A percentile compares a stretch with the other conserved stretches of the same genome.
phyloP scores from a whole-genome alignment of 2,888 invertebrate species.

The Creontiades dilutus region DNA sequence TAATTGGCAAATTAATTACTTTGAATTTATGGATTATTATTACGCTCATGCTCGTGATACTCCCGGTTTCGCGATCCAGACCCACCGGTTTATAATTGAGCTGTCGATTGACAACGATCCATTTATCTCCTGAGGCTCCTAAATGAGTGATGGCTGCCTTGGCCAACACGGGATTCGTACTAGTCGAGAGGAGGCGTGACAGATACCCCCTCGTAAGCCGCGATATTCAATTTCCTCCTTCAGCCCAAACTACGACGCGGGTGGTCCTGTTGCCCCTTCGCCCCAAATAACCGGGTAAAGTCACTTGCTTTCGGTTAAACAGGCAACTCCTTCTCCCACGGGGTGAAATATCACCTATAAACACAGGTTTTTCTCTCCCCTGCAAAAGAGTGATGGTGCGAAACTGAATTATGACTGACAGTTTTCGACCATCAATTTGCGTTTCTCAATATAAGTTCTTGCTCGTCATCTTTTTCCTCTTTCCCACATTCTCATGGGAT shows the following conservation, averaged over 20 bases:
- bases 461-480: no score
- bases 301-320: slow-evolving; percentile 15
- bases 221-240: slow-evolving; percentile 20
- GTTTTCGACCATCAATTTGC: no score
- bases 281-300: not conserved
- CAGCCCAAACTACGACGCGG: not conserved
- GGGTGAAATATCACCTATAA: slow-evolving; percentile 30
- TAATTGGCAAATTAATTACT: no score
- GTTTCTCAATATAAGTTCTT: no score
- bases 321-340: slow-evolving; percentile 22
- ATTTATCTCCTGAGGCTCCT: not conserved
- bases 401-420: slow-evolving; percentile 5
- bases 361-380: slow-evolving; percentile 10
- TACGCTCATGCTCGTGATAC: no score
- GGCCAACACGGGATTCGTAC: slow-evolving; percentile 21
- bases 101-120: slow-evolving; percentile 7
- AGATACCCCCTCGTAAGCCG: slow-evolving; percentile 26
- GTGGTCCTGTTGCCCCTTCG: not conserved
- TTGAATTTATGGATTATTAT: no score
- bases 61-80: no score
- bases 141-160: not conserved
- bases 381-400: not conserved
- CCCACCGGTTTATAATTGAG: slow-evolving; percentile 5
- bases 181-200: slow-evolving; percentile 26
- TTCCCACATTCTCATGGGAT: no score